phyloP scores from a whole-genome alignment of 1,140 invertebrate species.

The Mesaphorura yosii region DNA sequence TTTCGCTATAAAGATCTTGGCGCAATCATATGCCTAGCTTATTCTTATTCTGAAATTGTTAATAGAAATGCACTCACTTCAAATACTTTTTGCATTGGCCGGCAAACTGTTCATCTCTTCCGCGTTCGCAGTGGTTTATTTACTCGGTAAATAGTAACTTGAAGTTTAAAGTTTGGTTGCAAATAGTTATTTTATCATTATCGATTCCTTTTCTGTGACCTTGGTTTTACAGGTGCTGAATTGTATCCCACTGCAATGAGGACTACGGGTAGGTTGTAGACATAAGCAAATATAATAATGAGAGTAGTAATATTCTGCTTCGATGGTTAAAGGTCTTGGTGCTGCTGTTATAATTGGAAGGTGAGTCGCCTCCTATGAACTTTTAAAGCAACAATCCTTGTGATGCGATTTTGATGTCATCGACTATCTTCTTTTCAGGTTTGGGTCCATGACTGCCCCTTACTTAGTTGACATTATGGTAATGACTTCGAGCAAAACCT shows the following conservation, averaged over 20 bases:
- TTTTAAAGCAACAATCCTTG: no score
- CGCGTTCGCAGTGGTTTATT: slow-evolving; percentile 55
- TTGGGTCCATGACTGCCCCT: slow-evolving; percentile 53
- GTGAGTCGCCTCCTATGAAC: no score
- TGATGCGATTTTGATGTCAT: no score
- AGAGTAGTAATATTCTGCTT: no score
- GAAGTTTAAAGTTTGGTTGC: no score
- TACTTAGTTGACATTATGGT: slow-evolving; percentile 26
- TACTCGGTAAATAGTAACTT: no score
- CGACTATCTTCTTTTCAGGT: no score
- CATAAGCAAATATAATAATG: no score
- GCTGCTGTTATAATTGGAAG: slow-evolving; percentile 58
- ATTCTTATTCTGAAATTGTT: not conserved
- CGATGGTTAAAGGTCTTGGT: no score
- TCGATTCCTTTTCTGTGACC: no score
- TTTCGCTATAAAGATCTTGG: not conserved
- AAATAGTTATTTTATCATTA: no score
- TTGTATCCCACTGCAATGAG: slow-evolving; percentile 54
- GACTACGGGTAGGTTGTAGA: no score
- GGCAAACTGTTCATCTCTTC: slow-evolving; percentile 36
- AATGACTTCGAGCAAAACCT: not conserved
- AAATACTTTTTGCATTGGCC: slow-evolving; percentile 16
- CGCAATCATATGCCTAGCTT: not conserved
- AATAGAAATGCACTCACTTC: slow-evolving; percentile 1
- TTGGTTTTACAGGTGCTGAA: slow-evolving; percentile 57